A percentile compares a stretch with the other conserved stretches of the same genome.
phyloP scores from a whole-genome alignment of 2,888 invertebrate species.

The Macrophya alboannulata region DNA sequence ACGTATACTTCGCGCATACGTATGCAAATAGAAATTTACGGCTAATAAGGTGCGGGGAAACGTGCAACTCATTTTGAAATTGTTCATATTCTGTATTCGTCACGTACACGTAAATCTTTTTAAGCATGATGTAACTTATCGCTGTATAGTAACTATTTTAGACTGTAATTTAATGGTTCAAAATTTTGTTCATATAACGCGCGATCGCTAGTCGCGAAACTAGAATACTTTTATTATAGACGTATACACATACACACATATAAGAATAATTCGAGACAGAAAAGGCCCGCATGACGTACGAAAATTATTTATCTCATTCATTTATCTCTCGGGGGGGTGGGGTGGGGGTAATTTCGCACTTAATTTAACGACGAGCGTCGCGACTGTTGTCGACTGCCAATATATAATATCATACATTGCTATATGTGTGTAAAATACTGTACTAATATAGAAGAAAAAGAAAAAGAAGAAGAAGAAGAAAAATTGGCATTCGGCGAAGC shows the following conservation, averaged over 20 bases:
- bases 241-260: too few species aligned
- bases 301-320: slow-evolving; percentile 38
- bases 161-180: background rate
- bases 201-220: background rate
- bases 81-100: background rate
- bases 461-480: too few species aligned
- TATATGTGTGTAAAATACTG: background rate
- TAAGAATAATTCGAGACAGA: background rate
- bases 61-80: background rate
- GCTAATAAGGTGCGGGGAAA: background rate
- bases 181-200: background rate
- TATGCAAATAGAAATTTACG: slow-evolving; percentile 1
- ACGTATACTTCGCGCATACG: background rate
- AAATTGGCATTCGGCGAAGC: too few species aligned
- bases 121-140: background rate
- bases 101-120: background rate
- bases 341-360: slow-evolving; percentile 40
- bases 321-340: slow-evolving; percentile 37
- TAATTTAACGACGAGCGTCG: background rate
- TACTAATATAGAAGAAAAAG: too few species aligned
- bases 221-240: background rate
- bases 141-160: background rate
- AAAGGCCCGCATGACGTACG: slow-evolving; percentile 45
- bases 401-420: background rate
- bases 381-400: slow-evolving; percentile 16